Base-by-base conservation (phyloP, 1,140 invertebrate genomes). In the Coptotermes formosanus region DNA sequence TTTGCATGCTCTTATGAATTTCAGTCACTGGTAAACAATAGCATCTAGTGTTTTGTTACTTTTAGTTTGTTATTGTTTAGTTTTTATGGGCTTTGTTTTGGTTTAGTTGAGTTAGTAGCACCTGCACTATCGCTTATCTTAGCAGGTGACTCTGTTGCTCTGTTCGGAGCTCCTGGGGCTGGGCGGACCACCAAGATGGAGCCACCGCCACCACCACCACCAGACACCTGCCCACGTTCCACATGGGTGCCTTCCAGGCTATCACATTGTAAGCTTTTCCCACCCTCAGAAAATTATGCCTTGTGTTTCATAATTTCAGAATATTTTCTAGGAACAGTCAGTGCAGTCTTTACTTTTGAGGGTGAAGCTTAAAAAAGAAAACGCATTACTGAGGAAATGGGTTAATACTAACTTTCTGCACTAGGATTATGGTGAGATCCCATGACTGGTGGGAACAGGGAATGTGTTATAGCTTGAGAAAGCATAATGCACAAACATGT, bases 151-250 rank as follows among this genome's bases (percentile, higher is more conserved):
- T 84, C 64, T 8, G 64, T 86, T 82, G 32, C 86, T 44, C 64
- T 86, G 81, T 86, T 86, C n/a, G 86, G 86, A 84, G 86, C 82
- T 23, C 85, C 85, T 16, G 86, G 85, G 55, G n/a, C 85, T 81
- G 85, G 86, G 30, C 45, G 86, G 83, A 83, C 86, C 84, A 69
- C 64, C 85, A 64, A 87, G n/a, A 87, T 87, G 59, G 88, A 88
- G 85, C 52, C 52, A 55, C 52, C 52, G 4, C 38, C 38, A 38
- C 82, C 87, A 30, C 84, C 85, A 64, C 59, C 82, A 38, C 87
- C 88, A 23, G 85, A 89, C 91, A 91, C 89, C 90, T 91, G 91
- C 89, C 90, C 91, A 88, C 90, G 90, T 87, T 90, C 90, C 89
- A 91, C 91, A 86, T 91, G 91, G 91, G 91, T 91, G 88, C 91